Evolutionary conservation across 30 jellyfish, hydroid and myxozoan genomes (phyloP).

Genomic region (Turritopsis dohrnii): DNA sequence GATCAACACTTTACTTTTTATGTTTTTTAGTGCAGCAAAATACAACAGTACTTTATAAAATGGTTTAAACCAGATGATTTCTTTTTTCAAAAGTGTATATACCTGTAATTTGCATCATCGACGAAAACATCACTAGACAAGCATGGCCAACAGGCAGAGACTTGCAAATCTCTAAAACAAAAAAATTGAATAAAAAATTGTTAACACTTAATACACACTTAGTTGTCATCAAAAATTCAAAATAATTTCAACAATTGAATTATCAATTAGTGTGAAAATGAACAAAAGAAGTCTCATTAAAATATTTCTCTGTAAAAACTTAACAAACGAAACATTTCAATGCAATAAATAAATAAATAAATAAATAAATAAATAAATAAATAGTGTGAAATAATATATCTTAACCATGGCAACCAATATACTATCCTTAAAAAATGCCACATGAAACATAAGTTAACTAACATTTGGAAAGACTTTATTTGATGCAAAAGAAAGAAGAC

Average conservation of each 20-base stretch:
- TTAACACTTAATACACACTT: too few species aligned
- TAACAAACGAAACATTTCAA: not conserved
- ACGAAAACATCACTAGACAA: slow-evolving; percentile 64
- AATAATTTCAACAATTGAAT: too few species aligned
- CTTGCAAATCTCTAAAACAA: slow-evolving; percentile 57
- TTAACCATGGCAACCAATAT: not conserved
- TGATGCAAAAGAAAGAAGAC: not conserved
- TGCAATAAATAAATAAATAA: too few species aligned
- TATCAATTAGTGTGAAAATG: too few species aligned
- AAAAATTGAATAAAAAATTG: not conserved
- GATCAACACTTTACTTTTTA: too few species aligned
- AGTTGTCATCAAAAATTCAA: too few species aligned
- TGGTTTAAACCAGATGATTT: too few species aligned
- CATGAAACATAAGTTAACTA: not conserved
- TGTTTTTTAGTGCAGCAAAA: too few species aligned
- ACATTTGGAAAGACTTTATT: not conserved
- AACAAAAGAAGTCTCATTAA: not conserved
- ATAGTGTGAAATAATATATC: not conserved
- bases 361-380: too few species aligned
- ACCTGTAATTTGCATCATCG: slow-evolving; percentile 80
- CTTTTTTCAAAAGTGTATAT: too few species aligned
- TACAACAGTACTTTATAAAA: too few species aligned
- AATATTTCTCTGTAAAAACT: not conserved
- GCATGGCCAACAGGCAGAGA: slow-evolving; percentile 89
- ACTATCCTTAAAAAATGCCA: not conserved